A percentile compares a stretch with the other conserved stretches of the same genome.
Conservation (phyloP, 2,888 invertebrate species). For the Elegia similella region DNA sequence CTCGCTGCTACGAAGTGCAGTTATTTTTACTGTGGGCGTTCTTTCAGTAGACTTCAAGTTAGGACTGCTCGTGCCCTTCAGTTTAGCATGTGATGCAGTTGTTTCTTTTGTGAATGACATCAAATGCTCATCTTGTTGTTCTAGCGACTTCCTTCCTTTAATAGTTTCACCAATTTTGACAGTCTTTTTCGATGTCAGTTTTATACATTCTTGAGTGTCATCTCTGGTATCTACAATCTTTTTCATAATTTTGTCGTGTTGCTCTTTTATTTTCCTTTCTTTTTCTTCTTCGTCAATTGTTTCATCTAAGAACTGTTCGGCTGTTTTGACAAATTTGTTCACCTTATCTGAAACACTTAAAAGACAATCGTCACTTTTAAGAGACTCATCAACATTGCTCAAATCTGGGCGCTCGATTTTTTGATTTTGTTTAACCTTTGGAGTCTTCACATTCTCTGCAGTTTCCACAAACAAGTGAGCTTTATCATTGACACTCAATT, state of each 20-base stretch:
- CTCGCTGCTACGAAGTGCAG: constrained; percentile 80
- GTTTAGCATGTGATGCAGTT: constrained; percentile 47
- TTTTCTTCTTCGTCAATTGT: constrained; percentile 56
- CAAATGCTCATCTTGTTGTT: constrained; percentile 34
- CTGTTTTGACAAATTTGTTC: constrained; percentile 83
- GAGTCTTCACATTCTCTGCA: constrained; percentile 78
- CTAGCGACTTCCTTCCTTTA: constrained; percentile 27
- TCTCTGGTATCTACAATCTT: constrained; percentile 53
- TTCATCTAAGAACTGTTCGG: constrained; percentile 76
- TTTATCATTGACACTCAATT: constrained; percentile 84
- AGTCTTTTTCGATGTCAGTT: constrained; percentile 26
- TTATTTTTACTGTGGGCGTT: constrained; percentile 56
- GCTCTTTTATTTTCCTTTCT: constrained; percentile 66
- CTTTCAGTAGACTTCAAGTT: constrained; percentile 47
- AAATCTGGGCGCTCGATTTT: constrained; percentile 76
- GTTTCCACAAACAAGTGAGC: constrained; percentile 84
- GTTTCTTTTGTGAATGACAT: constrained; percentile 46
- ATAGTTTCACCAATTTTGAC: constrained; percentile 27
- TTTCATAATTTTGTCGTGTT: constrained; percentile 68
- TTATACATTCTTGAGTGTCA: constrained; percentile 23
- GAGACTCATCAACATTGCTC: constrained; percentile 79
- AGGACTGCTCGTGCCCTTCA: constrained; percentile 42
- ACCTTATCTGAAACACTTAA: constrained; percentile 85
- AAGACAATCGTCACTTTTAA: constrained; percentile 82
- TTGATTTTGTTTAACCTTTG: constrained; percentile 57